Evolutionary conservation across 1,140 invertebrate genomes (phyloP).

Genomic region (Heterodera carotae): DNA sequence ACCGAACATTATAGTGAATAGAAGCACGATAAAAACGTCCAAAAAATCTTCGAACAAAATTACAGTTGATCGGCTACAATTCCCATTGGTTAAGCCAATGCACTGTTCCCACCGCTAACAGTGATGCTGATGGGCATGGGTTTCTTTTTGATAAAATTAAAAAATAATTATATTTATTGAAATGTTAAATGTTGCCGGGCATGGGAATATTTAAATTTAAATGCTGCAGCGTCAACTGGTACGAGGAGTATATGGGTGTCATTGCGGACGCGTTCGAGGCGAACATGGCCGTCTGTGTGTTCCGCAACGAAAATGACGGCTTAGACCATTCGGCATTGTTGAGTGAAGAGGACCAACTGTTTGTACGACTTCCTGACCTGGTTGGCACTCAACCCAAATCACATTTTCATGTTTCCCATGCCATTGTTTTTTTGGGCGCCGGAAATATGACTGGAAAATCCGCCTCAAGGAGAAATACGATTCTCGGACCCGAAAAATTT

Average conservation of each 20-base stretch:
- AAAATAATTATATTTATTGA: too few relatives aligned
- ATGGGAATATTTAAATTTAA: not conserved
- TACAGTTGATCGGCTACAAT: conserved; percentile 26
- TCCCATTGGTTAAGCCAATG: conserved; percentile 62
- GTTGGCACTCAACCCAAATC: too few relatives aligned
- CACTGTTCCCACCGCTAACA: conserved; percentile 27
- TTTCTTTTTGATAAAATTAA: not conserved
- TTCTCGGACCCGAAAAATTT: too few relatives aligned
- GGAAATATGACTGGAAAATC: too few relatives aligned
- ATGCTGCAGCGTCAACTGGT: conserved; percentile 33
- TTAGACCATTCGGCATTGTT: conserved; percentile 50
- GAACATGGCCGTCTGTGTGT: conserved; percentile 56
- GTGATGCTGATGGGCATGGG: conserved; percentile 11
- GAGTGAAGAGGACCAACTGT: conserved; percentile 40
- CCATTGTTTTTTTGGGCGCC: too few relatives aligned
- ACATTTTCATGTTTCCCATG: too few relatives aligned
- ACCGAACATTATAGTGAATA: conserved; percentile 85
- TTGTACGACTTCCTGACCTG: conserved; percentile 38
- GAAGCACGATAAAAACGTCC: conserved; percentile 66
- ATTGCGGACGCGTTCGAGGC: conserved; percentile 66
- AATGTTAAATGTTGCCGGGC: conserved; percentile 21
- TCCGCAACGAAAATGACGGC: conserved; percentile 57
- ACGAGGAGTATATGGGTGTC: conserved; percentile 68
- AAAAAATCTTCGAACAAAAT: not conserved
- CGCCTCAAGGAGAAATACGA: too few relatives aligned